Conservation (phyloP, 2,888 invertebrate genomes). For the Lepeophtheirus nordmannii region DNA sequence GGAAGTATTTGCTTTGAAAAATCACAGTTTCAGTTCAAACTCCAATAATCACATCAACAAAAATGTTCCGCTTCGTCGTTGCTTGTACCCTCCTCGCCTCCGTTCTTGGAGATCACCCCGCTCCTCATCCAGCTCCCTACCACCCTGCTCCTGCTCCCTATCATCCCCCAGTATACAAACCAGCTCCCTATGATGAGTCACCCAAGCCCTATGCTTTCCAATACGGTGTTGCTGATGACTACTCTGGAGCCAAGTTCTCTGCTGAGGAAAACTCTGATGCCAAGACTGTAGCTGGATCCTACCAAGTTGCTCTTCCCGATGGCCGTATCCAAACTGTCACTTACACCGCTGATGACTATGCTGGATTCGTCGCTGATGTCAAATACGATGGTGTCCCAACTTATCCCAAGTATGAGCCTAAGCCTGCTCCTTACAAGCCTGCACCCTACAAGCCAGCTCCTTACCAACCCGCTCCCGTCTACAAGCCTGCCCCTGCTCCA, state of each 20-base stretch:
- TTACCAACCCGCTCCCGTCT: slow-evolving; percentile 18
- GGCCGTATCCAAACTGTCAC: slow-evolving; percentile 23
- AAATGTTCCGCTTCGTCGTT: slow-evolving; percentile 10
- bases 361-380: slow-evolving; percentile 23
- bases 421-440: slow-evolving; percentile 10
- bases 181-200: slow-evolving; percentile 4
- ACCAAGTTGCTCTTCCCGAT: slow-evolving; percentile 19
- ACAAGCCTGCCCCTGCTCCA: slow-evolving; percentile 3
- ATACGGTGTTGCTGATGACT: slow-evolving; percentile 17
- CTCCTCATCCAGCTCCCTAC: slow-evolving; percentile 11
- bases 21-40: no score
- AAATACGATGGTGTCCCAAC: slow-evolving; percentile 15
- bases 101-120: neutral
- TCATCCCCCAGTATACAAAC: slow-evolving; percentile 3
- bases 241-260: slow-evolving; percentile 15
- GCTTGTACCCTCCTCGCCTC: neutral
- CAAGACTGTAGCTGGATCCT: slow-evolving; percentile 4
- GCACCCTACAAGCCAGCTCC: slow-evolving; percentile 22
- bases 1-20: no score
- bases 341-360: slow-evolving; percentile 24
- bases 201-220: slow-evolving; percentile 12
- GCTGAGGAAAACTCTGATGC: slow-evolving; percentile 13
- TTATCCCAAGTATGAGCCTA: slow-evolving; percentile 22
- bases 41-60: neutral
- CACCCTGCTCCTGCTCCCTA: slow-evolving; percentile 10